Evolutionary conservation across 2,888 invertebrate species (phyloP).

Genomic region (Barypeithes pellucidus): DNA sequence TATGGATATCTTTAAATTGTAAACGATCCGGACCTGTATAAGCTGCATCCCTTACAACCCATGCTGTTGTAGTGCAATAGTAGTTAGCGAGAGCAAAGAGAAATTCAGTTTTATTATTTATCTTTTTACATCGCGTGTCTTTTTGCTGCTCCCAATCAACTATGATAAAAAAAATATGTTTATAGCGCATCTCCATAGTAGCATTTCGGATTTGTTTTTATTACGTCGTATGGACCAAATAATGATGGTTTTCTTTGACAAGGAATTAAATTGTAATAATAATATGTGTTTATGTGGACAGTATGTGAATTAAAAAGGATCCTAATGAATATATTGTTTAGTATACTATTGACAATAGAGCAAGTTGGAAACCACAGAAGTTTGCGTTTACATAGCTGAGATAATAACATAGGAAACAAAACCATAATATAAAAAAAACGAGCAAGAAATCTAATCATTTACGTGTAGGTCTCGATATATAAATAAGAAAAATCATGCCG

Average conservation of each 20-base stretch:
- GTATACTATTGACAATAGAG: no score
- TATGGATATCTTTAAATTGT: not conserved
- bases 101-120: conserved; percentile 24
- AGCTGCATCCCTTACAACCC: conserved; percentile 45
- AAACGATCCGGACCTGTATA: conserved; percentile 30
- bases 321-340: no score
- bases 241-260: not conserved
- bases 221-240: not conserved
- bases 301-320: no score
- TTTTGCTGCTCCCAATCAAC: not conserved
- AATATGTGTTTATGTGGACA: no score
- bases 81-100: conserved; percentile 25
- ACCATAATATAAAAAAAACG: no score
- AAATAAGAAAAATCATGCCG: conserved; percentile 67
- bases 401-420: no score
- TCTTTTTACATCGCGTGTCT: not conserved
- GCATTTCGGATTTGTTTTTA: not conserved
- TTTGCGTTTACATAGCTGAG: no score
- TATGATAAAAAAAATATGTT: not conserved
- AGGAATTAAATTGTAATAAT: no score
- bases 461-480: no score
- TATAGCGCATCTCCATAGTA: not conserved
- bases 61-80: conserved; percentile 32
- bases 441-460: no score
- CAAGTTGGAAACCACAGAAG: no score